Evolutionary conservation across 2,797 vertebrate species (phyloP), one percentile per base, ranked within the genome.

Genomic region (Notoglanidium macrostoma): DNA sequence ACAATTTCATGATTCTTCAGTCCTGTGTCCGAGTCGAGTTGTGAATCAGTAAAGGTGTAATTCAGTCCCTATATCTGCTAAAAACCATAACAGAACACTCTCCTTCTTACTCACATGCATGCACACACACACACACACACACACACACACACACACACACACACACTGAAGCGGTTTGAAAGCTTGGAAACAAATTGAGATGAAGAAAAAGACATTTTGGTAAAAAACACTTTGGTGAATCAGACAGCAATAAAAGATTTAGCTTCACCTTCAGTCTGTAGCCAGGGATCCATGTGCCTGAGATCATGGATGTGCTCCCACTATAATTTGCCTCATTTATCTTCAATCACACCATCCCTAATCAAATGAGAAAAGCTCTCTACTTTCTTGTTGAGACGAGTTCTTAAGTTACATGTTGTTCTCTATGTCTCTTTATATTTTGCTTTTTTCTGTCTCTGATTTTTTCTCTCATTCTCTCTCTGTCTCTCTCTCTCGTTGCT

Each of bases 221-320:
- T 89, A 87, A 78, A 78, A 92, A 92, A 89, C 88, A 86, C 86
- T 91, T 93, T 91, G 87, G 89, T 89, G 88, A 92, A 88, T 92
- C 88, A 91, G 88, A 91, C 86, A 65, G 89, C 90, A 93, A 94
- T 92, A 90, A 94, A 87, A 92, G 85, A 90, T 91, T 91, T 76
- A 90, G 85, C 78, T 89, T 91, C 85, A 90, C 91, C 88, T 92
- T 90, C 84, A 87, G 89, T 88, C 89, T 87, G 73, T 80, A 85
- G 82, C 17, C 83, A 65, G 79, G 83, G 87, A 90, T 83, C 84
- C 78, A 70, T 54, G 63, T 44, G 72, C 29, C 87, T 86, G 77
- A 85, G 86, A 85, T 84, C 79, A 76, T 90, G 85, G 70, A 86
- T 86, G 79, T 11, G n/a, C 84, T 87, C 51, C 63, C 17, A 70